phyloP scores from a whole-genome alignment of 2,113 vertebrate genomes.

The Salvelinus namaycush region DNA sequence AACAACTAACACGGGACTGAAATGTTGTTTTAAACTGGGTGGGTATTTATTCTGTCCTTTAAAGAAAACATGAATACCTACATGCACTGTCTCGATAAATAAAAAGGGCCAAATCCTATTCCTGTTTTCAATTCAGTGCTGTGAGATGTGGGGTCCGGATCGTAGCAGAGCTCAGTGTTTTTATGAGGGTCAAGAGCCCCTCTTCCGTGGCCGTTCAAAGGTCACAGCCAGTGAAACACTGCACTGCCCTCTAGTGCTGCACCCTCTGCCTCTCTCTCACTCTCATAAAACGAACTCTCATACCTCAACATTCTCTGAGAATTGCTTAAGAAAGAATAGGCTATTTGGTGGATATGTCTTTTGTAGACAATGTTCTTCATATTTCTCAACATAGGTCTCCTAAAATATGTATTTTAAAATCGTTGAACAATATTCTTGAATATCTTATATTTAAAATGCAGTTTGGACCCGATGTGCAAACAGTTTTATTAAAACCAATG shows the following conservation, averaged over 20 bases:
- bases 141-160: slow-evolving; percentile 38
- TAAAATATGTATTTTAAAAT: background rate
- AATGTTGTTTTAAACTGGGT: slow-evolving; percentile 77
- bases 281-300: slow-evolving; percentile 10
- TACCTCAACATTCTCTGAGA: background rate
- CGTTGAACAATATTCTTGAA: background rate
- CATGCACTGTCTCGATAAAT: slow-evolving; percentile 64
- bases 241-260: slow-evolving; percentile 91
- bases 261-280: slow-evolving; percentile 8
- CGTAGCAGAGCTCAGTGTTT: slow-evolving; percentile 31
- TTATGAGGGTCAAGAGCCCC: slow-evolving; percentile 49
- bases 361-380: background rate
- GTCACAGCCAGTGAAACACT: slow-evolving; percentile 79
- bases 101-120: slow-evolving; percentile 59
- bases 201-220: slow-evolving; percentile 61
- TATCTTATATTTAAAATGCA: background rate
- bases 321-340: background rate
- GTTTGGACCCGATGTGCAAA: background rate
- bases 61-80: slow-evolving; percentile 75
- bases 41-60: slow-evolving; percentile 74
- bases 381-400: background rate
- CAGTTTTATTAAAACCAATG: slow-evolving; percentile 33
- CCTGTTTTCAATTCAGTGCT: slow-evolving; percentile 56
- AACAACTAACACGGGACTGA: slow-evolving; percentile 65
- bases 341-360: background rate